phyloP scores from a whole-genome alignment of 2,888 invertebrate genomes.

The Baronia brevicornis region DNA sequence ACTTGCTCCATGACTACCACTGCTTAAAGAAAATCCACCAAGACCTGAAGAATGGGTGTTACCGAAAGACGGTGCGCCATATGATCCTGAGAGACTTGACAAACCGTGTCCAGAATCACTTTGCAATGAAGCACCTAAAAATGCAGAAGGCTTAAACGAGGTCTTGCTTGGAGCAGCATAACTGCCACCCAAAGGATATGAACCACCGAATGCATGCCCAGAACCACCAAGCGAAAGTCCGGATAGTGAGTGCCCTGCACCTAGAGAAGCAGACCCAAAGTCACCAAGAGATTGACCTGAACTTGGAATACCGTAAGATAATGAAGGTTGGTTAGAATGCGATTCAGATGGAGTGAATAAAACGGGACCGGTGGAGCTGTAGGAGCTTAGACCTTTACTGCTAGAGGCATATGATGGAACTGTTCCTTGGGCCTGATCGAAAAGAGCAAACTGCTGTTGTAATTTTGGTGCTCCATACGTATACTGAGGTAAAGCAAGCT shows the following conservation, averaged over 20 bases:
- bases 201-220: slow-evolving; percentile 34
- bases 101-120: slow-evolving; percentile 46
- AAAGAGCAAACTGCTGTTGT: slow-evolving; percentile 43
- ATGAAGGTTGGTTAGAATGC: slow-evolving; percentile 30
- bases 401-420: slow-evolving; percentile 56
- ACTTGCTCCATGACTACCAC: slow-evolving; percentile 38
- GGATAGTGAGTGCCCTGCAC: slow-evolving; percentile 27
- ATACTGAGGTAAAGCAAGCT: slow-evolving; percentile 42
- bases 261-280: slow-evolving; percentile 27
- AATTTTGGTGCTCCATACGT: slow-evolving; percentile 41
- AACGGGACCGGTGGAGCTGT: slow-evolving; percentile 59
- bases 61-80: slow-evolving; percentile 42
- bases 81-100: slow-evolving; percentile 41
- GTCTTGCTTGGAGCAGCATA: slow-evolving; percentile 46
- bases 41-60: slow-evolving; percentile 27
- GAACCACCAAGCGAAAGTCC: slow-evolving; percentile 30
- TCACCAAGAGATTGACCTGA: slow-evolving; percentile 35
- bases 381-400: slow-evolving; percentile 62
- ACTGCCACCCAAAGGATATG: slow-evolving; percentile 34
- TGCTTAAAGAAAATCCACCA: slow-evolving; percentile 31
- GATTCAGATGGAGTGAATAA: slow-evolving; percentile 50
- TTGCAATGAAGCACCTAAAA: slow-evolving; percentile 54
- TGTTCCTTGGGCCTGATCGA: slow-evolving; percentile 37
- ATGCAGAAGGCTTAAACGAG: slow-evolving; percentile 65
- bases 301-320: slow-evolving; percentile 36